A percentile compares a stretch with the other conserved stretches of the same genome.
phyloP scores from a whole-genome alignment of 2,888 invertebrate genomes.

The Cyaniris semiargus region DNA sequence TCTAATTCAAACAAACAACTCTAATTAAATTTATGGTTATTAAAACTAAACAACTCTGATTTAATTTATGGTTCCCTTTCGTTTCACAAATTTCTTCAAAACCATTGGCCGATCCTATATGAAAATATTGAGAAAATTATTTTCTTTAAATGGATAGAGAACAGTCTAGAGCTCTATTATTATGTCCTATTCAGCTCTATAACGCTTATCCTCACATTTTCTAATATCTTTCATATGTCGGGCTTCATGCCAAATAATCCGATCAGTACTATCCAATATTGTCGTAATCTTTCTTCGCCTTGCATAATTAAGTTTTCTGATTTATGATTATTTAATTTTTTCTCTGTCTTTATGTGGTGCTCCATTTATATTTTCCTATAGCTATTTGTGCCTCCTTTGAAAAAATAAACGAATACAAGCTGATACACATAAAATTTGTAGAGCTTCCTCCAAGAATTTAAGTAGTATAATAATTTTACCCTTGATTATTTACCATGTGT shows the following conservation, averaged over 20 bases:
- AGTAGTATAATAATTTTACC: no score
- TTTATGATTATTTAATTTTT: no score
- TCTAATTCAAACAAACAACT: no score
- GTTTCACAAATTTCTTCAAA: no score
- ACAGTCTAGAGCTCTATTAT: background rate
- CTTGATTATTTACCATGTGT: background rate
- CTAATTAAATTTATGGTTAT: no score
- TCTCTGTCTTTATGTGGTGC: background rate
- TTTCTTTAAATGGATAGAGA: background rate
- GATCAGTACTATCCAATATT: conserved; percentile 19
- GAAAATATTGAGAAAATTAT: background rate
- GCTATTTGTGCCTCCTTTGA: background rate
- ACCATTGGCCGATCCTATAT: background rate
- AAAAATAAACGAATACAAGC: background rate
- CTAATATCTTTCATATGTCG: conserved; percentile 23
- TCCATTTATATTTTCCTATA: background rate
- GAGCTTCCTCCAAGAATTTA: background rate
- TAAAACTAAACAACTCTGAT: no score
- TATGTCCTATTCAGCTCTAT: conserved; percentile 18
- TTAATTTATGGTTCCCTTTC: no score
- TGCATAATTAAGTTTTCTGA: background rate
- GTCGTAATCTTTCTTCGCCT: background rate
- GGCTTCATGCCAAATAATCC: conserved; percentile 18
- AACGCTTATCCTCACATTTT: conserved; percentile 25
- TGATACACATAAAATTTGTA: background rate